These are phyloP conservation scores for Myotis findleyi DNA, from an alignment of 2,797 vertebrate species.

Conservation along the genomic window DNA sequence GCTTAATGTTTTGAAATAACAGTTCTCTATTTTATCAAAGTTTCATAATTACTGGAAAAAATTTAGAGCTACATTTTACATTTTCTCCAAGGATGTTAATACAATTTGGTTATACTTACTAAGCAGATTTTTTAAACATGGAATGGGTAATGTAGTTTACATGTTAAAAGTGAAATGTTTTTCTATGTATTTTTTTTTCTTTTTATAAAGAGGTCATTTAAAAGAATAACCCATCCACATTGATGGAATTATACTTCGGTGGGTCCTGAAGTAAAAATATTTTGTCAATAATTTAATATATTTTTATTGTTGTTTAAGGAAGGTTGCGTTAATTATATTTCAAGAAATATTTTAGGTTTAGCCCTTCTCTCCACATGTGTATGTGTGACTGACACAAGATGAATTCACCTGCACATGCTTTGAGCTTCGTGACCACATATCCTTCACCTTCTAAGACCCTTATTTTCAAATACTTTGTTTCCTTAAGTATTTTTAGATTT, in stretches of 20 bases:
- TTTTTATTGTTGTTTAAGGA: not conserved
- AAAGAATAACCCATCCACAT: not conserved
- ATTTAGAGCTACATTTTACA: not conserved
- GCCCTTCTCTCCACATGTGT: not conserved
- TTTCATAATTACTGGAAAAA: not conserved
- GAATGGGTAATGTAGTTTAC: not conserved
- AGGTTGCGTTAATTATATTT: not conserved
- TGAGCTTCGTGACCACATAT: not conserved
- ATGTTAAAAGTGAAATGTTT: constrained; percentile 26
- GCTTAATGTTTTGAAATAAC: not conserved
- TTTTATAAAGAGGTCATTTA: not conserved
- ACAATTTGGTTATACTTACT: not conserved
- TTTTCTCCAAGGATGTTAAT: constrained; percentile 3
- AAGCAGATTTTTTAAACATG: not conserved
- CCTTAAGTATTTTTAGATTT: not conserved
- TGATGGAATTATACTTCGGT: not conserved
- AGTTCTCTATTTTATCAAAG: constrained; percentile 11
- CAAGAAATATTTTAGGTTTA: not conserved
- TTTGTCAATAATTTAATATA: not conserved
- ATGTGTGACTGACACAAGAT: not conserved
- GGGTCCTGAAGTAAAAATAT: not conserved
- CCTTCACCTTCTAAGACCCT: not conserved
- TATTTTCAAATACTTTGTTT: not conserved
- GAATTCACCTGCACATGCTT: not conserved
- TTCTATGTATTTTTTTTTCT: constrained; percentile 1